Evolutionary conservation across 2,797 vertebrate genomes (phyloP).

Genomic region (Gymnoscopelus microlampas): DNA sequence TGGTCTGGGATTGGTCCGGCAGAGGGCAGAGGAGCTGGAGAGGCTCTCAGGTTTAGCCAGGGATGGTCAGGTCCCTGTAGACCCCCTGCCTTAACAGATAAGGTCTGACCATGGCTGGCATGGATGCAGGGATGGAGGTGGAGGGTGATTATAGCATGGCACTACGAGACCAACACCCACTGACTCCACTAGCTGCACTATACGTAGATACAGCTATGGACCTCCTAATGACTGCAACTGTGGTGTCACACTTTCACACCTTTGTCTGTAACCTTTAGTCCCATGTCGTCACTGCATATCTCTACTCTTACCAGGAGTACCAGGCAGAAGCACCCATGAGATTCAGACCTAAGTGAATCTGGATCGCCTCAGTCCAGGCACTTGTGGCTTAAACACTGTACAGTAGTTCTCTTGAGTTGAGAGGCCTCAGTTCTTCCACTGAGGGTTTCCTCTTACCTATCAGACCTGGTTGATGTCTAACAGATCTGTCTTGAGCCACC

Average conservation of each 20-base stretch:
- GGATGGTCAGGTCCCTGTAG: conserved; percentile 64
- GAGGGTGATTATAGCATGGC: conserved; percentile 48
- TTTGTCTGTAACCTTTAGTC: conserved; percentile 84
- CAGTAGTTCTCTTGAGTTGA: conserved; percentile 74
- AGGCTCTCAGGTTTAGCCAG: conserved; percentile 73
- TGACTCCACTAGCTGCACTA: conserved; percentile 36
- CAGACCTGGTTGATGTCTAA: conserved; percentile 32
- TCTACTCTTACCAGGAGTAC: conserved; percentile 87
- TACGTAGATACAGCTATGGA: conserved; percentile 21
- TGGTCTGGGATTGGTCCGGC: conserved; percentile 87
- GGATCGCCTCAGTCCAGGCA: conserved; percentile 82
- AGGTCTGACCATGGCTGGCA: conserved; percentile 29
- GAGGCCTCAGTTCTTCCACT: conserved; percentile 84
- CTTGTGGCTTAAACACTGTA: conserved; percentile 82
- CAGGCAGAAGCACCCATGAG: conserved; percentile 89
- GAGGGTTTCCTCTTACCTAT: conserved; percentile 80
- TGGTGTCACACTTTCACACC: conserved; percentile 75
- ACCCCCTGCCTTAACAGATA: conserved; percentile 62
- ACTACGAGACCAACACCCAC: conserved; percentile 34
- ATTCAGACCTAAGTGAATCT: conserved; percentile 85
- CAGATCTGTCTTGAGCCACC: conserved; percentile 43
- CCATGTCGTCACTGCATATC: conserved; percentile 72
- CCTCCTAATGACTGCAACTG: conserved; percentile 31
- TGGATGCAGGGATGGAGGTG: conserved; percentile 31
- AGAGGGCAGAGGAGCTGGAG: conserved; percentile 88